Percentiles rank a stretch among this genome's conserved stretches.
Evolutionary conservation across 2,113 vertebrate genomes (phyloP).

Genomic region (Rattus norvegicus): GRCr8 NC_086029.1:79995001-79995500

Average conservation of each 20-base stretch:
- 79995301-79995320: not conserved
- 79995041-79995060: not conserved
- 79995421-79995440: not conserved
- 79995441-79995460: not conserved
- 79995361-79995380: not conserved
- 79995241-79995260: not conserved
- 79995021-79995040: not conserved
- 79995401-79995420: not conserved
- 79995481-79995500: not conserved
- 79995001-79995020: not conserved
- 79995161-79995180: not conserved
- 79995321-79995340: not conserved
- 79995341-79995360: not conserved
- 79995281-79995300: not conserved
- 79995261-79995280: not conserved
- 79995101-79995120: not conserved
- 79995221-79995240: slow-evolving; percentile 30
- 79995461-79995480: not conserved
- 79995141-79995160: not conserved
- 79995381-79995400: not conserved
- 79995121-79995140: not conserved
- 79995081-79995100: not conserved
- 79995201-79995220: not conserved
- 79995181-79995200: not conserved
- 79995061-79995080: not conserved